Evolutionary conservation across 2,113 vertebrate species (phyloP).

Genomic region (Haplotaxodon microlepis): DNA sequence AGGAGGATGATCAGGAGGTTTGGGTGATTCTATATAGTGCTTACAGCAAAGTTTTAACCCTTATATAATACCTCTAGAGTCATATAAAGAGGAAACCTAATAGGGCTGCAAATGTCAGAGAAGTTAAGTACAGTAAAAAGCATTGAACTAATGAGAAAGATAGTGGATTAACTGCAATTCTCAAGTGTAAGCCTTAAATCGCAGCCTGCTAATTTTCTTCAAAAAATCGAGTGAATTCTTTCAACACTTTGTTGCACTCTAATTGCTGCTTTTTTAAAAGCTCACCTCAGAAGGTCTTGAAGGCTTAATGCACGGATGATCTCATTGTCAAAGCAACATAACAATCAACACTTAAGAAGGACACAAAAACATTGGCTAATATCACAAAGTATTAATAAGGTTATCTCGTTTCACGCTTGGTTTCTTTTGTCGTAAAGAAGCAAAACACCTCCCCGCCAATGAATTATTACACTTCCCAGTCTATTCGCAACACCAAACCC

Average conservation of each 20-base stretch:
- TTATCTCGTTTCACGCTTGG: background rate
- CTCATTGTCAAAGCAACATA: background rate
- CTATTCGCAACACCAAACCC: conserved; percentile 10
- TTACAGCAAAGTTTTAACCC: background rate
- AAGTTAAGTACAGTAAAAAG: background rate
- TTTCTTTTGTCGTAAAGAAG: background rate
- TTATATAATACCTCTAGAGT: background rate
- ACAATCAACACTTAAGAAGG: background rate
- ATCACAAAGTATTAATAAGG: background rate
- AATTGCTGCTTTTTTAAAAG: background rate
- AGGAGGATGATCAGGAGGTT: background rate
- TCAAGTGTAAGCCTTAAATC: background rate
- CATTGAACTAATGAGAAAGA: background rate
- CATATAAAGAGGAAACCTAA: background rate
- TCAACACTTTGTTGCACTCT: background rate
- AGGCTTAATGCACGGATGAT: background rate
- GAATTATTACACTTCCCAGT: background rate
- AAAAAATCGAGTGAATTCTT: background rate
- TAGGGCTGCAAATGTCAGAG: background rate
- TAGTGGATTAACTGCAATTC: background rate
- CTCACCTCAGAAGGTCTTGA: background rate
- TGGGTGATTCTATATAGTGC: background rate
- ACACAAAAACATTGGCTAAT: background rate
- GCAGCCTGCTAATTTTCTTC: background rate
- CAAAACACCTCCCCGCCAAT: background rate